phyloP scores from a whole-genome alignment of 2,113 vertebrate species.

The Callionymus lyra region DNA sequence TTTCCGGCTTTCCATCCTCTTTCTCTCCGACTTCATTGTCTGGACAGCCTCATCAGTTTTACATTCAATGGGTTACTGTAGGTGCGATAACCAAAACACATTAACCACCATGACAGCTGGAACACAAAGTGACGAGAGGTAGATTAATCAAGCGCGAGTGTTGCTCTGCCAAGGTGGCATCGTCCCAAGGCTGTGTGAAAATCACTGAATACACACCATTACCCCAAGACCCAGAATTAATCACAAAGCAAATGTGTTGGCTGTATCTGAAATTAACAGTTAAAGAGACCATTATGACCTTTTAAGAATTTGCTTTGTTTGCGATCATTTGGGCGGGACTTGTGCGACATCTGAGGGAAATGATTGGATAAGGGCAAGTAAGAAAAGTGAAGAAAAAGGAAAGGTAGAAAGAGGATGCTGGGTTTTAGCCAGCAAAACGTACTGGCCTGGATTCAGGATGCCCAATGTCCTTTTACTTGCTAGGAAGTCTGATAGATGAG shows the following conservation, averaged over 20 bases:
- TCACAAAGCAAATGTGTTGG: slow-evolving; percentile 26
- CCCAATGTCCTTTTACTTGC: too few relatives aligned
- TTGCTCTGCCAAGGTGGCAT: slow-evolving; percentile 35
- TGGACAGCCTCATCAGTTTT: slow-evolving; percentile 27
- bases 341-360: not conserved
- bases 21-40: not conserved
- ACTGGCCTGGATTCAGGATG: too few relatives aligned
- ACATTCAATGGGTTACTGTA: slow-evolving; percentile 26
- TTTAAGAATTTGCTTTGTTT: slow-evolving; percentile 30
- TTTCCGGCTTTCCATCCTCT: not conserved
- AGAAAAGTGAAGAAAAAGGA: too few relatives aligned
- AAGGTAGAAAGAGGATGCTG: too few relatives aligned
- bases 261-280: slow-evolving; percentile 4
- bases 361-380: not conserved
- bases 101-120: slow-evolving; percentile 40
- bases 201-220: slow-evolving; percentile 28
- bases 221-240: slow-evolving; percentile 26
- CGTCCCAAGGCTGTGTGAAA: slow-evolving; percentile 21
- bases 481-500: too few relatives aligned
- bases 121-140: slow-evolving; percentile 19
- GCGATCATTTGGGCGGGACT: slow-evolving; percentile 8
- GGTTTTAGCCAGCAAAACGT: too few relatives aligned
- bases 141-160: slow-evolving; percentile 34
- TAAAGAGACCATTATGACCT: slow-evolving; percentile 7
- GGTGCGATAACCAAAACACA: slow-evolving; percentile 41